Conservation (phyloP, 2,888 invertebrate genomes). For the Graphium colonna region DNA sequence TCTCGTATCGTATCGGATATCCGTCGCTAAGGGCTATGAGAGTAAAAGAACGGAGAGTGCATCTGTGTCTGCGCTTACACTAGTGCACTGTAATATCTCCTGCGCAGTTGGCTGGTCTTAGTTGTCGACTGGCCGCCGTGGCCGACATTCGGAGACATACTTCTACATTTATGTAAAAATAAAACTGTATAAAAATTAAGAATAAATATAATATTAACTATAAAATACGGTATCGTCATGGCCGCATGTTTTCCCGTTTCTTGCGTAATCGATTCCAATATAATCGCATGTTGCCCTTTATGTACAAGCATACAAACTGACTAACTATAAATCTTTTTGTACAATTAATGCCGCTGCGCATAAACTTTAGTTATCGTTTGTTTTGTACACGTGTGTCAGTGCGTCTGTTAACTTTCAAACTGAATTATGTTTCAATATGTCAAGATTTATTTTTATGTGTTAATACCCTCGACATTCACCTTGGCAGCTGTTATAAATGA, state of each 20-base stretch:
- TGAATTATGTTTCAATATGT: neutral
- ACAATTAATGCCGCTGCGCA: conserved; percentile 15
- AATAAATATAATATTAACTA: conserved; percentile 5
- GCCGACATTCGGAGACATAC: too few relatives aligned
- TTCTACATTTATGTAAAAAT: too few relatives aligned
- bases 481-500: conserved; percentile 21
- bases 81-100: too few relatives aligned
- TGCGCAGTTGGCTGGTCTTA: too few relatives aligned
- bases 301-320: conserved; percentile 28
- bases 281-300: conserved; percentile 36
- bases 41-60: too few relatives aligned
- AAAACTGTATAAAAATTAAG: too few relatives aligned
- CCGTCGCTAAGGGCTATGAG: too few relatives aligned
- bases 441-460: conserved; percentile 14
- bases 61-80: too few relatives aligned
- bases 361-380: conserved; percentile 21
- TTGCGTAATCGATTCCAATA: conserved; percentile 38
- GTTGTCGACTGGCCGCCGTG: too few relatives aligned
- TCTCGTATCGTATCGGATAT: too few relatives aligned
- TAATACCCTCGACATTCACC: conserved; percentile 26
- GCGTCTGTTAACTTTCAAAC: conserved; percentile 2
- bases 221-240: conserved; percentile 12
- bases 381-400: conserved; percentile 8
- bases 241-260: conserved; percentile 24
- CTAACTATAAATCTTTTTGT: conserved; percentile 30